Percentiles rank a stretch among this genome's conserved stretches.
Conservation (phyloP, 2,888 invertebrate species). For the Tryphoninae sp. region DNA sequence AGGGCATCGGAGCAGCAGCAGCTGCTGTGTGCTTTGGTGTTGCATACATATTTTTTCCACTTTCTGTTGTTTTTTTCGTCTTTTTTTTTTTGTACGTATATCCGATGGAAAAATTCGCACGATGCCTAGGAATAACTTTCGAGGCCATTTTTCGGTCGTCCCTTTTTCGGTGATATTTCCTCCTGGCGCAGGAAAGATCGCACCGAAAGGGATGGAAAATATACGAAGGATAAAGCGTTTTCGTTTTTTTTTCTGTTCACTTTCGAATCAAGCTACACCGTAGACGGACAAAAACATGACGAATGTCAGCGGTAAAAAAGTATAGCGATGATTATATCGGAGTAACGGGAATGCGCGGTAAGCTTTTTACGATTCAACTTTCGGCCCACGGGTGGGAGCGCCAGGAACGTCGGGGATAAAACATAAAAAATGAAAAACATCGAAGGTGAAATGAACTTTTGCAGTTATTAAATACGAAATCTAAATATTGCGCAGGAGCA, state of each 20-base stretch:
- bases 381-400: neutral
- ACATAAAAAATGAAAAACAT: neutral
- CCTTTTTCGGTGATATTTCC: neutral
- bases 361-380: neutral
- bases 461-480: neutral
- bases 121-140: neutral
- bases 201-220: constrained; percentile 1
- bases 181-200: neutral
- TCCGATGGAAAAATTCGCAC: constrained; percentile 19
- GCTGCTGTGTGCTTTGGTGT: neutral
- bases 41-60: constrained; percentile 2
- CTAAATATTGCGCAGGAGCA: neutral
- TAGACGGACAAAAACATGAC: neutral
- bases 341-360: neutral
- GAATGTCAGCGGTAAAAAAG: neutral
- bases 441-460: neutral
- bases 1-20: constrained; percentile 14
- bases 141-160: neutral
- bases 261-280: too few species aligned
- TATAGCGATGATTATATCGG: neutral
- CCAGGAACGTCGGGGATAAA: neutral
- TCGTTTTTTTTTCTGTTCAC: neutral
- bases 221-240: neutral
- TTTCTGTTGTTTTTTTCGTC: neutral
- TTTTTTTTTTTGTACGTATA: neutral